phyloP scores from a whole-genome alignment of 2,113 vertebrate species.

The Otocyon megalotis region DNA sequence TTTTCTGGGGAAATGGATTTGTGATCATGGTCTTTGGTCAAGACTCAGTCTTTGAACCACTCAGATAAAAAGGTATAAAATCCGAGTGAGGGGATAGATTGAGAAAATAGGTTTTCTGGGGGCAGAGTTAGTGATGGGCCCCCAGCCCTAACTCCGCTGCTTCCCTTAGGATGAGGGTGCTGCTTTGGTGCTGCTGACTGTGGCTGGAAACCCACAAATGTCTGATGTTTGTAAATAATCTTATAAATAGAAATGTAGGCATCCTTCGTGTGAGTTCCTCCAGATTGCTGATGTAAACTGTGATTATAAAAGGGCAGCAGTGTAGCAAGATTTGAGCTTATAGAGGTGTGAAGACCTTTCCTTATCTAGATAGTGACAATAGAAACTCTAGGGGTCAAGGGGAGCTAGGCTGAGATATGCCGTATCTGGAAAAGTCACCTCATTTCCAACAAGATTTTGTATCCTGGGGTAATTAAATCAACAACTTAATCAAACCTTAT shows the following conservation, averaged over 20 bases:
- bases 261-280: not conserved
- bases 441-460: not conserved
- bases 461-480: not conserved
- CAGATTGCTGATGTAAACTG: not conserved
- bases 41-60: constrained; percentile 29
- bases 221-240: not conserved
- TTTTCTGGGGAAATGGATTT: not conserved
- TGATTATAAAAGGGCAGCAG: not conserved
- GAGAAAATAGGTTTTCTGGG: not conserved
- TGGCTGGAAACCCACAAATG: not conserved
- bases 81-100: not conserved
- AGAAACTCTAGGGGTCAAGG: not conserved
- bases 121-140: not conserved
- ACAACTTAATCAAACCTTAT: constrained; percentile 12
- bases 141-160: not conserved
- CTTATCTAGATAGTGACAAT: not conserved
- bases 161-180: not conserved
- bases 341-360: not conserved
- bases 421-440: not conserved
- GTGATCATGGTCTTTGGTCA: not conserved
- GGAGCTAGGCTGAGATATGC: not conserved
- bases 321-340: not conserved
- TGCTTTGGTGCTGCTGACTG: not conserved
- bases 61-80: not conserved
- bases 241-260: not conserved